Conservation (phyloP, 2,797 vertebrate genomes). For the Neosilurus hyrtlii region DNA sequence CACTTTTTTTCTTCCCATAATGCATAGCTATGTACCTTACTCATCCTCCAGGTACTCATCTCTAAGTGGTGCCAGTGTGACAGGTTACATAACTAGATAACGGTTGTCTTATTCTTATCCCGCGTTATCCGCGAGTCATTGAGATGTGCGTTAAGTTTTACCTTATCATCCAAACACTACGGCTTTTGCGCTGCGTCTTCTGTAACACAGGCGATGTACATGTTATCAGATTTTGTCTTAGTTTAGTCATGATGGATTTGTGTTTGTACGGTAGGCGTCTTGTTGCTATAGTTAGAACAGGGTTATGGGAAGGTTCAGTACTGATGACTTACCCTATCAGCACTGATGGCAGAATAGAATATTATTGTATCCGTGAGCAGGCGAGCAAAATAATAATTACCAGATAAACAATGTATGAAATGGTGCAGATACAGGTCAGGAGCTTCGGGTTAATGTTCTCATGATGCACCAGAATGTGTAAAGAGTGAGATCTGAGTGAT, state of each 20-base stretch:
- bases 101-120: neutral
- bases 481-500: neutral
- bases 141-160: neutral
- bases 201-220: neutral
- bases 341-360: neutral
- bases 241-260: neutral
- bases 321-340: neutral
- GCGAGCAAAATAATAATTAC: neutral
- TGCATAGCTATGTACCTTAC: neutral
- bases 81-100: neutral
- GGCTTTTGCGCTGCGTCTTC: neutral
- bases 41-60: too few relatives aligned
- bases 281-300: constrained; percentile 1
- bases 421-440: too few relatives aligned
- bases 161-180: neutral
- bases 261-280: neutral
- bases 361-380: neutral
- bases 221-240: neutral
- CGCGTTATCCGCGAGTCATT: neutral
- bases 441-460: neutral
- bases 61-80: neutral
- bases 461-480: neutral
- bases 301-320: neutral
- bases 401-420: too few relatives aligned
- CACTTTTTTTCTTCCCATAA: neutral